Evolutionary conservation across 2,888 invertebrate genomes (phyloP), one percentile per base, ranked within the genome.

Genomic region (Gymnocheta viridis): DNA sequence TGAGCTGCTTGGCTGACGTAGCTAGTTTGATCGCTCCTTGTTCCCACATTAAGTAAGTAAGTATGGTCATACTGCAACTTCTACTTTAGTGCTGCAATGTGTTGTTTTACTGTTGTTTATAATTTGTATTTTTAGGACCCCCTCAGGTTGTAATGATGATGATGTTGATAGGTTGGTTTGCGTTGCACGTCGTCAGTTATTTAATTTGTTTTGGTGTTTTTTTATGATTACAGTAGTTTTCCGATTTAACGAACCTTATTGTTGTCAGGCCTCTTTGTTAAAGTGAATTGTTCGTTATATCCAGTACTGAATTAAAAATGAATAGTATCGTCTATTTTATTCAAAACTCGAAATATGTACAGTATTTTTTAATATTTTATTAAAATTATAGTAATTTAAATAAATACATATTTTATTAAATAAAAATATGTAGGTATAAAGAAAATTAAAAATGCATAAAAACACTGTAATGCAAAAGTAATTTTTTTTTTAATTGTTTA

Each of bases 81-180:
- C 32, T 49, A 56, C 19, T 70, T 19, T 12, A 56, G 27, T 64
- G 54, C 70, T 49, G 80, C 38, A 51, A 14, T 41, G 41, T 64
- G 54, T 24, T 60, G 24, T 24, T 54, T 74, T 74, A 51, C 35
- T 74, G 67, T 74, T 74, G 66, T 73, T 73, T 67, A 64, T 47
- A 56, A 44, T 64, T 67, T 64, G 35, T 73, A 10, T 58, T 67
- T 14, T 49, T 51, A 32, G 12, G 22, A 5, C 6, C 22, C 70
- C 29, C 49, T 64, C 17, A 22, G 38, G 64, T 64, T 54, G 62
- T 64, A 49, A 32, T 47, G 22, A 66, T 24, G 64, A 47, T 17
- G 29, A 12, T 32, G 27, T 24, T 62, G 62, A 44, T 51, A 22
- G 70, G 69, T 29, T 82, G 22, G 58, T 67, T 77, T 67, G n/a